Base-by-base conservation (phyloP, 2,113 vertebrate species). In the Asarcornis scutulata region DNA sequence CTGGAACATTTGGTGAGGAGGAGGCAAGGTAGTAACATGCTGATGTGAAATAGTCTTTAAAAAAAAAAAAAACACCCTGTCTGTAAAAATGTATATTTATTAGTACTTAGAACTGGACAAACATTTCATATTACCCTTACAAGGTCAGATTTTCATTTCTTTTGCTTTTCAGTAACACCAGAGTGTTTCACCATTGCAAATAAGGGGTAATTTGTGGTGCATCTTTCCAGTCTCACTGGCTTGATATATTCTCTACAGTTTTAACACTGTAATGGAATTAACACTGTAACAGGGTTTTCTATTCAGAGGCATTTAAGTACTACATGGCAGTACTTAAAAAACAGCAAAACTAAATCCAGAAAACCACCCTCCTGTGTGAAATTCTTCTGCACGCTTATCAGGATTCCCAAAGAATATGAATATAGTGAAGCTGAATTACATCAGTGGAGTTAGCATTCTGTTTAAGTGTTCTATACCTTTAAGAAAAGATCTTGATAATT, bases 401-500 rank as follows among this genome's bases (percentile, higher is more conserved):
- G 66, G 20, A 11, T 71, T 89, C 38, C 11, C 62, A 88, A 44
- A 27, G 40, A 60, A 38, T 16, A 21, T 79, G 50, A 83, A 60
- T 31, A 55, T 68, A 93, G 27, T 15, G 56, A n/a, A 40, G 17
- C 3, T 75, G 4, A 81, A 40, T 53, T 79, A 58, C 23, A 4
- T 20, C 13, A 3, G 15, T 71, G 7, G 17, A 44, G 4, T 13
- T 66, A 80, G 56, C 2, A 8, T 72, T 72, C 50, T 83, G 23
- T 36, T 92, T 55, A 63, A 36, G 21, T 92, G 32, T 72, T 50
- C 12, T 93, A 55, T 31, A 86, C 14, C 44, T 91, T 95, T 96
- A 83, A 95, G 69, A 91, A 96, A 84, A 31, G 62, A 92, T 17
- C 14, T 59, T 74, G 67, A 63, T 63, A 68, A 46, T 93, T 97